Conservation (phyloP, 2,797 vertebrate species). For the Numenius phaeopus region DNA sequence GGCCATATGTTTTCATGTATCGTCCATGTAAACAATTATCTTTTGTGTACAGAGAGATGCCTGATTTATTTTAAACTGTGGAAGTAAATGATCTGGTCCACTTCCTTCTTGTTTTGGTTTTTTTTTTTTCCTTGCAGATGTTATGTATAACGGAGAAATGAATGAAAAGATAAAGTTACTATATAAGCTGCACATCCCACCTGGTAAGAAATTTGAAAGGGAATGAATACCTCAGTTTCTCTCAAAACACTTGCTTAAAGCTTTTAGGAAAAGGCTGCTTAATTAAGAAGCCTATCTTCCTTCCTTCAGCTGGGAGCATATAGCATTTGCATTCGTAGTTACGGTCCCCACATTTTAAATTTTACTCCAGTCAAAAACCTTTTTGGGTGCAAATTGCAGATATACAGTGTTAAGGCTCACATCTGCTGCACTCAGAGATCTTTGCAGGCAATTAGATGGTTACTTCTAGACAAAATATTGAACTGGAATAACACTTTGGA, state of each 20-base stretch:
- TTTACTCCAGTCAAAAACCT: background rate
- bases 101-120: background rate
- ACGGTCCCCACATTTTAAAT: background rate
- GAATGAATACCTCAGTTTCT: background rate
- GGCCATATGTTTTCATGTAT: background rate
- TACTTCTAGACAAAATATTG: background rate
- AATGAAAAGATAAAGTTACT: slow-evolving; percentile 93
- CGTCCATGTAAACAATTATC: slow-evolving; percentile 1
- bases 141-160: slow-evolving; percentile 93
- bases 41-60: background rate
- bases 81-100: background rate
- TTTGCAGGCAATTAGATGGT: background rate
- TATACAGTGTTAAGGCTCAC: background rate
- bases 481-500: background rate
- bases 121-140: slow-evolving; percentile 79
- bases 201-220: slow-evolving; percentile 82
- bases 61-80: slow-evolving; percentile 19
- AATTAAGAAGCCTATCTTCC: background rate
- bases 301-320: background rate
- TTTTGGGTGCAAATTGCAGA: background rate
- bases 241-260: background rate
- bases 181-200: slow-evolving; percentile 93
- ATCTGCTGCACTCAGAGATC: background rate
- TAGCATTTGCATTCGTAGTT: background rate
- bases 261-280: background rate